A percentile compares a stretch with the other conserved stretches of the same genome.
phyloP scores from a whole-genome alignment of 2,797 vertebrate genomes.

The Orientallactaga sibirica region DNA sequence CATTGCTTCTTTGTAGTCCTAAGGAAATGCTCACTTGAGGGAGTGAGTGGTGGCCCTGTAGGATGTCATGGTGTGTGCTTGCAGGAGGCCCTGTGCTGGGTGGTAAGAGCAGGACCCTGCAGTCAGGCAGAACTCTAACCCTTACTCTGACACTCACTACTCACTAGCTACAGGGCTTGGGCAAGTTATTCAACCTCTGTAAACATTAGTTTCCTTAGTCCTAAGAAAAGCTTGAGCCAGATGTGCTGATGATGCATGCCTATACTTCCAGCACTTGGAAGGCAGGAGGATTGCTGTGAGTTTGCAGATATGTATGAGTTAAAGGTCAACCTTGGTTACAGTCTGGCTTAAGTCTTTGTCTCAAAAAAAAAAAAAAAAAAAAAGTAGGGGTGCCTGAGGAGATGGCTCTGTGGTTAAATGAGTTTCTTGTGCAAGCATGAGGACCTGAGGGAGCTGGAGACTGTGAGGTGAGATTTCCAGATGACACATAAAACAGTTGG shows the following conservation, averaged over 20 bases:
- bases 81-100: not conserved
- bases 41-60: not conserved
- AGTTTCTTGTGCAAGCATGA: no score
- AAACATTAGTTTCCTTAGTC: not conserved
- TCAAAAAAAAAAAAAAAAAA: not conserved
- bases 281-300: not conserved
- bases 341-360: not conserved
- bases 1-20: not conserved
- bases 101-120: not conserved
- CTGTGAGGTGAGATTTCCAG: no score
- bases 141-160: no score
- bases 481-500: no score
- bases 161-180: no score
- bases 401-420: no score
- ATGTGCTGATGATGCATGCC: not conserved
- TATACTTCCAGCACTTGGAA: not conserved
- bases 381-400: not conserved
- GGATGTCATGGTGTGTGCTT: not conserved
- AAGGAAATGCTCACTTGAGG: not conserved
- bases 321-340: not conserved
- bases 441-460: no score
- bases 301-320: not conserved
- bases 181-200: no score
- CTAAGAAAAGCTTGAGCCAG: not conserved
- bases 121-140: not conserved